Percentiles rank a stretch among this genome's conserved stretches.
Evolutionary conservation across 2,113 vertebrate genomes (phyloP).

Genomic region (Dryoscopus gambensis): DNA sequence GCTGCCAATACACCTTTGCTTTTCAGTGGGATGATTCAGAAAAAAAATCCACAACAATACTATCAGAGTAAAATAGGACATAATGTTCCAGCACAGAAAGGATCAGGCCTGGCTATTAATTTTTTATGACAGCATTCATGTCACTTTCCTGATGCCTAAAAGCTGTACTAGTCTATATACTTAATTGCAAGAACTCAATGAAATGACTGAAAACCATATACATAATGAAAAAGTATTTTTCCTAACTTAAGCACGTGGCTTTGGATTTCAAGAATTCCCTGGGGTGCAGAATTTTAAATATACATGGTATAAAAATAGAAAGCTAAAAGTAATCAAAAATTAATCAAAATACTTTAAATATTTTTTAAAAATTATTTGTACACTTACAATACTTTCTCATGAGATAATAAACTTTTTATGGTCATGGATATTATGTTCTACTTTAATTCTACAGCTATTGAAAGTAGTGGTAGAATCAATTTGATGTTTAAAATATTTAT

Average conservation of each 20-base stretch:
- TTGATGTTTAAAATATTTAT: neutral
- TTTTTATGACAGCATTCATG: neutral
- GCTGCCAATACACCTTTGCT: neutral
- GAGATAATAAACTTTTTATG: neutral
- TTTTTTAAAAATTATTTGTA: neutral
- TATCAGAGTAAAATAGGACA: conserved; percentile 4
- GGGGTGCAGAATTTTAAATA: neutral
- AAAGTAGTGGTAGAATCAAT: neutral
- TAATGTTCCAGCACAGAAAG: neutral
- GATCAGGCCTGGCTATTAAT: neutral
- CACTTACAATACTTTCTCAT: neutral
- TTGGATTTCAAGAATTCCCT: neutral
- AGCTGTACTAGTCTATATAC: neutral
- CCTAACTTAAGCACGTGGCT: neutral
- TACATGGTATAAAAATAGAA: neutral
- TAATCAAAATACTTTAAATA: neutral
- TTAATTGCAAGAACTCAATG: neutral
- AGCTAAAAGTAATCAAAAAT: neutral
- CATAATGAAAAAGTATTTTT: neutral
- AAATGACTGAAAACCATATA: neutral
- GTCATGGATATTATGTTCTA: neutral
- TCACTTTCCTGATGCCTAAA: neutral
- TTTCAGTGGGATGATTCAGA: neutral
- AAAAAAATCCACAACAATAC: neutral
- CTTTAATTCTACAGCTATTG: neutral